A percentile compares a stretch with the other conserved stretches of the same genome.
Evolutionary conservation across 1,140 invertebrate genomes (phyloP).

Genomic region (Monochamus saltuarius): DNA sequence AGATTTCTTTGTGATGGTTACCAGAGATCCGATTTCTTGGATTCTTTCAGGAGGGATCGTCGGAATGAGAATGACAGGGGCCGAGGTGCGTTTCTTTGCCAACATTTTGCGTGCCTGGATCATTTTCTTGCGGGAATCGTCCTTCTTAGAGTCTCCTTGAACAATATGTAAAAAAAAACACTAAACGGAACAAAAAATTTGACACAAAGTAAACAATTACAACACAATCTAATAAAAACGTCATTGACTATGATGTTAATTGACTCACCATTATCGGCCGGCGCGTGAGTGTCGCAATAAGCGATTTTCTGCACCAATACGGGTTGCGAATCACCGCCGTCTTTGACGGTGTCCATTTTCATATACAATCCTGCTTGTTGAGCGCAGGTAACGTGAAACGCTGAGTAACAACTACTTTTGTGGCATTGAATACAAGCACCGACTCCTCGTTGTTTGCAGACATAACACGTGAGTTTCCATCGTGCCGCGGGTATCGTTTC

Average conservation of each 20-base stretch:
- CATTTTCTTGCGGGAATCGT: conserved; percentile 66
- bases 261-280: conserved; percentile 63
- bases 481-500: conserved; percentile 92
- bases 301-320: conserved; percentile 91
- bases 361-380: conserved; percentile 94
- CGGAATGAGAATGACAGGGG: conserved; percentile 90
- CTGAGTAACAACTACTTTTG: conserved; percentile 92
- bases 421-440: conserved; percentile 99
- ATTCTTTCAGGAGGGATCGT: conserved; percentile 89
- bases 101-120: conserved; percentile 72
- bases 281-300: conserved; percentile 93
- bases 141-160: conserved; percentile 47
- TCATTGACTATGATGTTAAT: too few relatives aligned
- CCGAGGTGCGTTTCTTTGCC: conserved; percentile 82
- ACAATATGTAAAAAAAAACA: conserved; percentile 13
- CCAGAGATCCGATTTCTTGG: conserved; percentile 76
- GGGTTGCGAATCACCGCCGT: conserved; percentile 63
- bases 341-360: conserved; percentile 92
- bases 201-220: conserved; percentile 11
- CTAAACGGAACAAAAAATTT: neutral
- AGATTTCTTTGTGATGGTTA: conserved; percentile 73
- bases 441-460: conserved; percentile 91
- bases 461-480: conserved; percentile 94
- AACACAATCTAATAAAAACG: too few relatives aligned
- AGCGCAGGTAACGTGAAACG: conserved; percentile 98